Base-by-base conservation (phyloP, 1,140 invertebrate species). In the Chlorops oryzae region DNA sequence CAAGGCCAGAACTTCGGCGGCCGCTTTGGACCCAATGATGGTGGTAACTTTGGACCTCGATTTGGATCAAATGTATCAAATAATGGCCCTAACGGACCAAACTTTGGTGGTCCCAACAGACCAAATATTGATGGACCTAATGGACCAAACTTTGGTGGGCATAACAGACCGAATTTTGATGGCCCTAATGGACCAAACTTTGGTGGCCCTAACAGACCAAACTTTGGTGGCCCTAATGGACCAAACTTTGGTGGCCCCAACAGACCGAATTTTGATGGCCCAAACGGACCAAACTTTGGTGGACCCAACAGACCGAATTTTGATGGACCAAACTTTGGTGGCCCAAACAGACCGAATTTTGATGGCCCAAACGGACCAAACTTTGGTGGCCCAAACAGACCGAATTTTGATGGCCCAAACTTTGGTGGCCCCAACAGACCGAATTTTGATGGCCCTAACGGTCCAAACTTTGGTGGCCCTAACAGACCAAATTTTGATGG, bases 11-110 rank as follows among this genome's bases (percentile, higher is more conserved):
- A 56, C 6, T 45, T 22, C 1, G 48, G 52, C 41, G 45, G 43
- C 12, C 51, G 42, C 2, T 59, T 59, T 25, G 60, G 58, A 3
- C 59, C 54, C 5, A 59, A 60, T 17, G 47, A 42, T 42, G 28
- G 20, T n/a, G 22, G 37, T n/a, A 41, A 49, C 17, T 21, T 12
- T 24, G 45, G 45, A 9, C 41, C 22, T 5, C 22, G n/a, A 10
- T n/a, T 20, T n/a, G 42, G 35, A n/a, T n/a, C n/a, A n/a, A n/a
- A n/a, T n/a, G n/a, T n/a, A n/a, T n/a, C n/a, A 12, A 47, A 47
- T 15, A 54, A 57, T n/a, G 57, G 57, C 2, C 51, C 51, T 3
- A 23, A 37, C n/a, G 54, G 51, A 4, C 57, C 53, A 6, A 56
- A 56, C 20, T 52, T 51, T 37, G 27, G 27, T 32, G 27, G n/a